phyloP scores from a whole-genome alignment of 2,113 vertebrate species.

The Mionectes macconnelli region DNA sequence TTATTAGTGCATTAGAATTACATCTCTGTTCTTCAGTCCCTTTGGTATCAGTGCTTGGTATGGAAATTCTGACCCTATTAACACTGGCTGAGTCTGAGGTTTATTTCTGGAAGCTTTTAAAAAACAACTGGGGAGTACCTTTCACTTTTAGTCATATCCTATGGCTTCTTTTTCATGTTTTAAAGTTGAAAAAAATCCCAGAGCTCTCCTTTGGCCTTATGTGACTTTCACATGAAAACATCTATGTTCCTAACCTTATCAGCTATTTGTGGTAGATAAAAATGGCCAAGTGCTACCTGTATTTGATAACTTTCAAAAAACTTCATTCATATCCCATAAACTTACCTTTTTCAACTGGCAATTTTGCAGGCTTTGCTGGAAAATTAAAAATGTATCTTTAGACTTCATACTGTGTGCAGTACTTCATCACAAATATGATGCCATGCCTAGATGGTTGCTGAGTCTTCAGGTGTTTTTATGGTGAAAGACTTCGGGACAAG shows the following conservation, averaged over 20 bases:
- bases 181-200: neutral
- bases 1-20: slow-evolving; percentile 29
- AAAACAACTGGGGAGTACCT: slow-evolving; percentile 34
- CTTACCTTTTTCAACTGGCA: neutral
- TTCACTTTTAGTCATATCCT: neutral
- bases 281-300: neutral
- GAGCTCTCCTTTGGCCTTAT: slow-evolving; percentile 17
- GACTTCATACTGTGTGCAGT: neutral
- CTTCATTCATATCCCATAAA: neutral
- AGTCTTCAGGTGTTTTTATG: neutral
- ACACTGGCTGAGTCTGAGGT: neutral
- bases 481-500: neutral
- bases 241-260: neutral
- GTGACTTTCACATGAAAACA: neutral
- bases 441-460: neutral
- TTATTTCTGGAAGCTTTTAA: slow-evolving; percentile 57
- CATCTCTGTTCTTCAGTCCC: neutral
- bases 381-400: neutral
- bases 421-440: neutral
- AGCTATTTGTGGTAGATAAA: neutral
- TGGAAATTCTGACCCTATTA: slow-evolving; percentile 45
- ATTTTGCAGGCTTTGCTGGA: neutral
- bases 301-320: neutral
- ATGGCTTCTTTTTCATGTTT: neutral
- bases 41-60: neutral